Evolutionary conservation across 2,888 invertebrate genomes (phyloP), one percentile per base, ranked within the genome.

Genomic region (Ichneumoninae sp.): DNA sequence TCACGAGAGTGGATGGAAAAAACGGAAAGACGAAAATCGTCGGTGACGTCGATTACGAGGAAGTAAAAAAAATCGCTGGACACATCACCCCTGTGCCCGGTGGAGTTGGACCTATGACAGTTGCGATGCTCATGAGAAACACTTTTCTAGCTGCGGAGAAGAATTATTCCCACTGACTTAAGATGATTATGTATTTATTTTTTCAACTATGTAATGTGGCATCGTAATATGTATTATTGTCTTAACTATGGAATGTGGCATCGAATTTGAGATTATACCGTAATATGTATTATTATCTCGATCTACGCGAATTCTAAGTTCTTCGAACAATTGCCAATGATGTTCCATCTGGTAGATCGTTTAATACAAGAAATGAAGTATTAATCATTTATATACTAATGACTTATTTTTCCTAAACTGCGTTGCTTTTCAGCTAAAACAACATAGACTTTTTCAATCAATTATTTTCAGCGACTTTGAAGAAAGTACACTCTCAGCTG

Each of bases 31-130:
- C 95, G 0, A 96, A 95, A 92, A 94, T 98, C 7, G 97, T 98
- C 6, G 98, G 98, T 1, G 98, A 98, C 94, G 98, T 98, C 3
- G 97, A 98, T 92, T 98, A 96, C 94, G 97, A 98, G 87, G 96
- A 96, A 93, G 98, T 98, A 0, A 95, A 95, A 82, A 95, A 97
- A 94, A 95, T 98, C 33, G 98, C 98, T 8, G 97, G 97, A 10
- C 95, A 96, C 75, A 96, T 98, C 68, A 98, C 98, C 0, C 98
- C 98, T 0, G 98, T 98, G 0, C 98, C 98, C 0, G 96, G 98
- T 1, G 98, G 98, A 1, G 98, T 98, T 4, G 98, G 98, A 0
- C 98, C 98, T 0, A 97, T 98, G 97, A 98, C 98, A 0, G 98
- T 98, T 0, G 97, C 98, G 0, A 98, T 98, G 98, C 94, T 98